Percentiles rank a stretch among this genome's conserved stretches.
Evolutionary conservation across 1,140 invertebrate species (phyloP).

Genomic region (Metopolophium dirhodum): DNA sequence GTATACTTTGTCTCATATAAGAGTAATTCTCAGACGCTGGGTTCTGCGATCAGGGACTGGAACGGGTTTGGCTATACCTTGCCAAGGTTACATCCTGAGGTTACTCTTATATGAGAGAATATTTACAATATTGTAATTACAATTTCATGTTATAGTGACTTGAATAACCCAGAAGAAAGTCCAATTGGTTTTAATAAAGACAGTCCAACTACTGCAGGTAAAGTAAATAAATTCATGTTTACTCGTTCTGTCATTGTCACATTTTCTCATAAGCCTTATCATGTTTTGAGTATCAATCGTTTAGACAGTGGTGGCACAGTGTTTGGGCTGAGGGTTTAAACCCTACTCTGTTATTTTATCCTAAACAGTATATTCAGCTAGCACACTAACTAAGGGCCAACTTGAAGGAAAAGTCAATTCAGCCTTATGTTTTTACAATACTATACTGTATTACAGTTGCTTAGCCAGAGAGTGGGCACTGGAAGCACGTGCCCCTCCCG

Average conservation of each 20-base stretch:
- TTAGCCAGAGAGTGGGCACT: too few relatives aligned
- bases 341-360: too few relatives aligned
- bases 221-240: neutral
- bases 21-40: neutral
- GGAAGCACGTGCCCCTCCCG: too few relatives aligned
- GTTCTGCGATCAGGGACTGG: neutral
- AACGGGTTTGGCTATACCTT: neutral
- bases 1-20: neutral
- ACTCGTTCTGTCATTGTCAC: neutral
- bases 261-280: neutral
- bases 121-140: neutral
- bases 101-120: neutral
- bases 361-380: too few relatives aligned
- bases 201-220: conserved; percentile 50
- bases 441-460: too few relatives aligned
- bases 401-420: too few relatives aligned
- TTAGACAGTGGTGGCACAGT: too few relatives aligned
- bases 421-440: too few relatives aligned
- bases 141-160: conserved; percentile 22
- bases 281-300: too few relatives aligned
- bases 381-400: too few relatives aligned
- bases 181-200: conserved; percentile 7
- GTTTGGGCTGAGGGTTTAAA: too few relatives aligned
- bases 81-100: neutral
- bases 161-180: conserved; percentile 11